Evolutionary conservation across 2,797 vertebrate species (phyloP).

Genomic region (Coluber constrictor): DNA sequence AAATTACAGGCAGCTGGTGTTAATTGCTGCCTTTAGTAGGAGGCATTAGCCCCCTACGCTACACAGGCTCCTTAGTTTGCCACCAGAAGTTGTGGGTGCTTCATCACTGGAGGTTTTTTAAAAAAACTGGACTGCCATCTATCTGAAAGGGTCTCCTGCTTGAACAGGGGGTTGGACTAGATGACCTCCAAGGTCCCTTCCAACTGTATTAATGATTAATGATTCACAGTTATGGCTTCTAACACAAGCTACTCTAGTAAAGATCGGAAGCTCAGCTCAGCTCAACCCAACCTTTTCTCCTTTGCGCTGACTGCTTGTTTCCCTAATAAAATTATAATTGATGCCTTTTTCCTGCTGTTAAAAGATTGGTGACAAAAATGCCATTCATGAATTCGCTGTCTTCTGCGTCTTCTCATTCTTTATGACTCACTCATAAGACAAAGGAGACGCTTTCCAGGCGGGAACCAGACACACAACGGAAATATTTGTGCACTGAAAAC

Average conservation of each 20-base stretch:
- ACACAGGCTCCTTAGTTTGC: no score
- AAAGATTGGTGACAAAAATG: background rate
- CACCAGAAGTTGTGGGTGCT: background rate
- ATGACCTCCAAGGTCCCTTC: background rate
- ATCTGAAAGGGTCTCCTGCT: background rate
- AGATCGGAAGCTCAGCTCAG: rapidly evolving
- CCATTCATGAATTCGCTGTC: background rate
- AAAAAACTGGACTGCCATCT: background rate
- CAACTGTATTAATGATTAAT: background rate
- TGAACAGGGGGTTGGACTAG: background rate
- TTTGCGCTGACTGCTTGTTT: background rate
- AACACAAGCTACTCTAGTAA: background rate
- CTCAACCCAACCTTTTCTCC: background rate
- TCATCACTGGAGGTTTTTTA: background rate
- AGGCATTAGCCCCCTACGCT: no score
- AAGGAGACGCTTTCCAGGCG: background rate
- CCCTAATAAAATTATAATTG: background rate
- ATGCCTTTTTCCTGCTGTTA: background rate
- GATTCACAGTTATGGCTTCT: background rate
- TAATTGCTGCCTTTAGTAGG: no score
- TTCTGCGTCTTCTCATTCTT: no score
- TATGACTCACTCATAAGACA: background rate
- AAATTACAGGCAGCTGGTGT: no score
- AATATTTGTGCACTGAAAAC: background rate
- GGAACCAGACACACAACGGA: background rate